phyloP scores from a whole-genome alignment of 1,140 invertebrate genomes.

The Sminthurides bifidus region DNA sequence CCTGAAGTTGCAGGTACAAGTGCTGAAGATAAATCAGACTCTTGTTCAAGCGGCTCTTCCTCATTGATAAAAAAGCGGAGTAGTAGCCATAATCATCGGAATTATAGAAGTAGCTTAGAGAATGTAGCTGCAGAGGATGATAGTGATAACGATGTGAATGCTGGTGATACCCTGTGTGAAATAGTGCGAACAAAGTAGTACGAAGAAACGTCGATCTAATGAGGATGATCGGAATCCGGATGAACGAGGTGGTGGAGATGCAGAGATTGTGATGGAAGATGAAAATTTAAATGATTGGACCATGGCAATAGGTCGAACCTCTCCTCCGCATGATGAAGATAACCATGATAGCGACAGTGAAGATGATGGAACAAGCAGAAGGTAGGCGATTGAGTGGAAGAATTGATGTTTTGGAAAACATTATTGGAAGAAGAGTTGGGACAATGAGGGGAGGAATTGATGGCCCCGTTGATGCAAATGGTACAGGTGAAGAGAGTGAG shows the following conservation, averaged over 20 bases:
- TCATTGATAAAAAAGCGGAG: conserved; percentile 8
- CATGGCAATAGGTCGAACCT: neutral
- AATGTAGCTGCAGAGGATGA: neutral
- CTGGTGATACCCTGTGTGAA: neutral
- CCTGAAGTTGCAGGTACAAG: no score
- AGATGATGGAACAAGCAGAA: neutral
- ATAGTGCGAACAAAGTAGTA: neutral
- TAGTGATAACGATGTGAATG: neutral
- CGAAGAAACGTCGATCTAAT: neutral
- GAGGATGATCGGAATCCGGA: neutral
- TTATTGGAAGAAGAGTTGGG: conserved; percentile 3
- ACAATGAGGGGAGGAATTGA: no score
- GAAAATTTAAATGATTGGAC: conserved; percentile 2
- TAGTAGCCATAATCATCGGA: neutral
- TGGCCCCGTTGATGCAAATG: conserved; percentile 1
- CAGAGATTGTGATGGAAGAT: neutral
- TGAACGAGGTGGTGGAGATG: neutral
- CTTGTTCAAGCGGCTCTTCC: no score
- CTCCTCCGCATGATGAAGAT: neutral
- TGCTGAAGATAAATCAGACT: no score
- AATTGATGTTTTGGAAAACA: neutral
- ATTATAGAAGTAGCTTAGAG: neutral
- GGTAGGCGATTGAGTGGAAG: neutral
- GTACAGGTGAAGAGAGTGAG: neutral
- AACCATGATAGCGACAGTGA: neutral